phyloP scores from a whole-genome alignment of 2,888 invertebrate species.

The Pristionchus fissidentatus region DNA sequence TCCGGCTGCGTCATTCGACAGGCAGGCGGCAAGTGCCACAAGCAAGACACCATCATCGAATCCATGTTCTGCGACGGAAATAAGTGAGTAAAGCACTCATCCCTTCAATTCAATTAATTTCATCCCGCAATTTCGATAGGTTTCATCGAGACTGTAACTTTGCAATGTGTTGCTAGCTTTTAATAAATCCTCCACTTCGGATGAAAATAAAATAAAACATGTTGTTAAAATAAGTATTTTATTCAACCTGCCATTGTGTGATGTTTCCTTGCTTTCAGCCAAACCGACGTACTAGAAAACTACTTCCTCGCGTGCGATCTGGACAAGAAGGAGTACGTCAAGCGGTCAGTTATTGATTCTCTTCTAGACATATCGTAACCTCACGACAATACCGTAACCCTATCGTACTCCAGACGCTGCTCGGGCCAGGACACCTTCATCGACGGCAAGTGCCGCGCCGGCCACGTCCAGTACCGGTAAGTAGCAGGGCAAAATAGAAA shows the following conservation, averaged over 20 bases:
- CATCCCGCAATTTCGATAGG: neutral
- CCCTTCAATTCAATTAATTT: neutral
- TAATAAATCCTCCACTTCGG: too few relatives aligned
- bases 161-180: too few relatives aligned
- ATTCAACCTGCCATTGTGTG: too few relatives aligned
- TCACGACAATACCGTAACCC: conserved; percentile 27
- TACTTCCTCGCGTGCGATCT: conserved; percentile 71
- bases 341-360: conserved; percentile 51
- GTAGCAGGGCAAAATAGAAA: neutral
- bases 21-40: conserved; percentile 43
- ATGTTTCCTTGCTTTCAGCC: conserved; percentile 57
- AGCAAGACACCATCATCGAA: conserved; percentile 40
- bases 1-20: conserved; percentile 30
- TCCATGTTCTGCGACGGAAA: conserved; percentile 46
- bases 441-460: conserved; percentile 68
- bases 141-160: too few relatives aligned
- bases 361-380: neutral
- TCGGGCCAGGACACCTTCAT: conserved; percentile 64
- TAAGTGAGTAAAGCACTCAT: neutral
- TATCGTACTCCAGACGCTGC: conserved; percentile 38
- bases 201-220: conserved; percentile 25
- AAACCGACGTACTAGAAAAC: conserved; percentile 72
- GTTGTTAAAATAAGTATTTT: neutral
- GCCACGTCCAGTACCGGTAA: conserved; percentile 66
- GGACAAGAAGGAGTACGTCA: conserved; percentile 62